Evolutionary conservation across 2,797 vertebrate species (phyloP).

Genomic region (Micropoecilia bifurca): DNA sequence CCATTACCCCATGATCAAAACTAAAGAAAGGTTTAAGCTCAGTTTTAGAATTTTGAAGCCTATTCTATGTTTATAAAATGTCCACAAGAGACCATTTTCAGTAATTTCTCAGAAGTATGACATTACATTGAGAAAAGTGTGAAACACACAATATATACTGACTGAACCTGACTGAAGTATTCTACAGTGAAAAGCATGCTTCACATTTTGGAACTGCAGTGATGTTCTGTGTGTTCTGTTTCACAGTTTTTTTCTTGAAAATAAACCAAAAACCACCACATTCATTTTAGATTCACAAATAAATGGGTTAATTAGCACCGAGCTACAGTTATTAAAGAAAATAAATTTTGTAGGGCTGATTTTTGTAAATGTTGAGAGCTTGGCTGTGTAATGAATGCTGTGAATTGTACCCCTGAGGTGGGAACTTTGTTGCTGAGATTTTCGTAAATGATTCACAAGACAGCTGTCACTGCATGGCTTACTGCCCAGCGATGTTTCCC

Average conservation of each 20-base stretch:
- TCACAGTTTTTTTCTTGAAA: conserved; percentile 2
- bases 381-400: conserved; percentile 12
- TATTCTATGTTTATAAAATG: neutral
- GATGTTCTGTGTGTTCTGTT: neutral
- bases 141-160: neutral
- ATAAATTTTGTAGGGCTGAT: conserved; percentile 27
- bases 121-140: neutral
- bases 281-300: conserved; percentile 39
- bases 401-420: conserved; percentile 56
- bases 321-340: conserved; percentile 32
- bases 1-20: neutral
- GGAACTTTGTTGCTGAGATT: conserved; percentile 50
- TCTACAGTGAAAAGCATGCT: neutral
- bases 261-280: conserved; percentile 20
- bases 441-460: conserved; percentile 66
- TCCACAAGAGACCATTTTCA: neutral
- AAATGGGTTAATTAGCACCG: conserved; percentile 20
- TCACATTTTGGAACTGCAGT: neutral
- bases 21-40: neutral
- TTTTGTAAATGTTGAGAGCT: conserved; percentile 37
- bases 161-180: neutral
- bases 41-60: neutral
- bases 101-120: neutral
- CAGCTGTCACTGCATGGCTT: conserved; percentile 72
- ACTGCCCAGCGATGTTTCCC: conserved; percentile 62